phyloP scores from a whole-genome alignment of 2,113 vertebrate species.

The Cottus gobio region DNA sequence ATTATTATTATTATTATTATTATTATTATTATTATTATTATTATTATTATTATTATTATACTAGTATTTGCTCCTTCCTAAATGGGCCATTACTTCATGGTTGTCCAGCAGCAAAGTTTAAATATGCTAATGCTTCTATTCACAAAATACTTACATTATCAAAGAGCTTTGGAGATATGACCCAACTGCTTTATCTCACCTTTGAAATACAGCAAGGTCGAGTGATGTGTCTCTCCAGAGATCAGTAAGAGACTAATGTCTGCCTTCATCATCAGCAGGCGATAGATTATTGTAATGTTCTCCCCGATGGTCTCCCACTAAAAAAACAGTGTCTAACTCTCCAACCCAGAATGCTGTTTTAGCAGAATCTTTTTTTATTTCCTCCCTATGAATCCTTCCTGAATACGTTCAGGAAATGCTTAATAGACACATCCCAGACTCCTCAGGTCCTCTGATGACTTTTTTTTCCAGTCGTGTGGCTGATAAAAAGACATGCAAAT shows the following conservation, averaged over 20 bases:
- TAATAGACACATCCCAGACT: background rate
- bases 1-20: background rate
- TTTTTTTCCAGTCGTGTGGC: background rate
- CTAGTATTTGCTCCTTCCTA: background rate
- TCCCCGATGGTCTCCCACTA: background rate
- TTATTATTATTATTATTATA: background rate
- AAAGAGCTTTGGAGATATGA: background rate
- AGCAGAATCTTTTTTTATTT: background rate
- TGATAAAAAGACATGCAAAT: background rate
- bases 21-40: background rate
- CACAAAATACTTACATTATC: background rate
- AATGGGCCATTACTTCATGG: background rate
- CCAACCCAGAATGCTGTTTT: background rate
- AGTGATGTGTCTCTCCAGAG: slow-evolving; percentile 28
- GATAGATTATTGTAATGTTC: slow-evolving; percentile 33
- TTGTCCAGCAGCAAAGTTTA: background rate
- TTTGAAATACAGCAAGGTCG: slow-evolving; percentile 36
- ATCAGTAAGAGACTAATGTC: slow-evolving; percentile 19
- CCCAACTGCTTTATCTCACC: slow-evolving; percentile 13
- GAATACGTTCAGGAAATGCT: background rate
- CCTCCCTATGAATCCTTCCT: no score
- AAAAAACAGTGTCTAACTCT: slow-evolving; percentile 1
- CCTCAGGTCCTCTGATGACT: background rate
- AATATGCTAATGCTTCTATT: background rate
- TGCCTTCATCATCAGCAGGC: slow-evolving; percentile 21